Conservation (phyloP, 2,113 vertebrate species). For the Lophius piscatorius region DNA sequence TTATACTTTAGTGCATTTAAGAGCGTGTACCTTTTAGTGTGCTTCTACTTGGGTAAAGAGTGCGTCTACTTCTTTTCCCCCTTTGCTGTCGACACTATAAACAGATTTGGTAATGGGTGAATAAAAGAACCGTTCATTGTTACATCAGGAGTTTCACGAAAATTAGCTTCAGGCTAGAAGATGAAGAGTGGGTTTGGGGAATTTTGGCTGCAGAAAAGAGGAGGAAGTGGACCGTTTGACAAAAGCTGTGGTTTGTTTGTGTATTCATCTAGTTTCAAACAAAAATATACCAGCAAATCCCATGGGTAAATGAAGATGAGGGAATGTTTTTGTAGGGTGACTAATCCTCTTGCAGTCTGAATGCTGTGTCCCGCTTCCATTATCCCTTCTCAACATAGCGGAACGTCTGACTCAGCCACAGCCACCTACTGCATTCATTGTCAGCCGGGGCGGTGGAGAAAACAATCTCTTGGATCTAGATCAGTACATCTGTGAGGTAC, state of each 20-base stretch:
- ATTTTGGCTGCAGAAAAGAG: conserved; percentile 12
- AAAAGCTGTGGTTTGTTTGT: conserved; percentile 40
- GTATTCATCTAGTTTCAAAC: conserved; percentile 37
- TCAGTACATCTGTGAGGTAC: conserved; percentile 42
- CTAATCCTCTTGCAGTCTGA: conserved; percentile 33
- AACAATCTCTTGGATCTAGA: conserved; percentile 52
- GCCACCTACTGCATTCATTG: conserved; percentile 22
- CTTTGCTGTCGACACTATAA: neutral
- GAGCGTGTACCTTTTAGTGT: no score
- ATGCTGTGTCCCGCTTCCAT: conserved; percentile 22
- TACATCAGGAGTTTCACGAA: no score
- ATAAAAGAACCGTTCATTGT: neutral
- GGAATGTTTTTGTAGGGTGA: conserved; percentile 42
- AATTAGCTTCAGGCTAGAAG: no score
- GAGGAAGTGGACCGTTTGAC: conserved; percentile 25
- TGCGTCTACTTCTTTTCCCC: neutral
- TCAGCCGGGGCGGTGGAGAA: conserved; percentile 21
- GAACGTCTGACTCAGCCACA: conserved; percentile 47
- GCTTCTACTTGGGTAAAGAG: no score
- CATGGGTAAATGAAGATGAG: conserved; percentile 23
- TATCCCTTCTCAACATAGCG: conserved; percentile 47
- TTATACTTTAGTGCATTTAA: no score
- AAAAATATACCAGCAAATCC: conserved; percentile 38
- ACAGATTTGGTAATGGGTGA: conserved; percentile 1
- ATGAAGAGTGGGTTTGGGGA: conserved; percentile 11